Evolutionary conservation across 2,113 vertebrate species (phyloP), one percentile per base, ranked within the genome.

Genomic region (Catharus minimus): DNA sequence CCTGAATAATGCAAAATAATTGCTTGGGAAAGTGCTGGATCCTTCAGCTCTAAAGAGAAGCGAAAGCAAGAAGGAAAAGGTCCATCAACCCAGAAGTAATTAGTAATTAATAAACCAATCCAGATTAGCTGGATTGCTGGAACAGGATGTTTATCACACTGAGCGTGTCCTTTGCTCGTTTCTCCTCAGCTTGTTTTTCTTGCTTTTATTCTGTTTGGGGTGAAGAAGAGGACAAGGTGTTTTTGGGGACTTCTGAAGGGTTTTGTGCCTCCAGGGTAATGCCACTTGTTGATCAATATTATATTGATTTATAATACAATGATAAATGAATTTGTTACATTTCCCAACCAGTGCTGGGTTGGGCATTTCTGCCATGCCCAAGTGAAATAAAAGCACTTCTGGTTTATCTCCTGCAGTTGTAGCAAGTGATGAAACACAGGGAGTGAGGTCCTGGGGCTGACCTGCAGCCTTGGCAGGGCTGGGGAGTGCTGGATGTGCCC

Each of bases 351-450:
- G 38, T 0, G 0, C 49, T 61, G 41, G 65, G 20, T 23, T 57
- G 47, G 67, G 41, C n/a, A 10, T 44, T 41, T 28, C 32, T 36
- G 55, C 74, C 16, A 4, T 10, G 27, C 15, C 36, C 47, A 15
- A 46, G 11, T 0, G 3, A 66, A 94, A 95, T 94, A 92, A 95
- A 95, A 71, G 15, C 80, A 8, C 14, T n/a, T 57, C 58, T 79
- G 57, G 11, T 73, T 92, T 64, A 67, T 66, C 21, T 66, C 57
- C 33, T 50, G 61, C 10, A 17, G 21, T 30, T 52, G 23, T 26
- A 36, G 49, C 20, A 28, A 79, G 27, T 3, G 33, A 9, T 81
- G 56, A 56, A 64, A 47, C 32, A 10, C 18, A 8, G 36, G 39
- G 76, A 50, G 15, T 6, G 44, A n/a, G 23, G n/a, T 58, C 38